Percentiles rank a stretch among this genome's conserved stretches.
phyloP scores from a whole-genome alignment of 2,797 vertebrate species.

The Bradypus variegatus region DNA sequence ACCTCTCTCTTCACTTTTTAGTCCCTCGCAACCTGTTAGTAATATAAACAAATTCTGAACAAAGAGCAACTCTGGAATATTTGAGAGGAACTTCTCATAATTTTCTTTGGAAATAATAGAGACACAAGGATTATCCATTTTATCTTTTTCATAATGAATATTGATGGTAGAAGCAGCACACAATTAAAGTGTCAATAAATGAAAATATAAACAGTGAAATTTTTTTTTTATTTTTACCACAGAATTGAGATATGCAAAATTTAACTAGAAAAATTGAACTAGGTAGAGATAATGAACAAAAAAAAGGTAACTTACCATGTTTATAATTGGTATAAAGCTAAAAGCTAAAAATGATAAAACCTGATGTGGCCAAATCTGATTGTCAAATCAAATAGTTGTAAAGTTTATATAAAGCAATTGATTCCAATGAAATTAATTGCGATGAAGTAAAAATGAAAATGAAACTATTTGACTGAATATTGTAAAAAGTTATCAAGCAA shows the following conservation, averaged over 20 bases:
- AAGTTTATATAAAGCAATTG: neutral
- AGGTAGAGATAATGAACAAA: neutral
- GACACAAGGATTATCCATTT: constrained; percentile 27
- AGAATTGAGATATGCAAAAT: neutral
- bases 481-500: neutral
- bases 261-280: neutral
- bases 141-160: constrained; percentile 48
- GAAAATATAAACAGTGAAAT: neutral
- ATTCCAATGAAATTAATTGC: neutral
- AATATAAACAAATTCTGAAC: neutral
- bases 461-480: neutral
- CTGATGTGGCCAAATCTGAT: neutral
- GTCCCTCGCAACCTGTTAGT: neutral
- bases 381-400: neutral
- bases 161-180: constrained; percentile 38
- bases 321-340: neutral
- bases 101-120: constrained; percentile 37
- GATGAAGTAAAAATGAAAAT: neutral
- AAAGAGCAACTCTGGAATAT: neutral
- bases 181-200: neutral
- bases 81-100: constrained; percentile 5
- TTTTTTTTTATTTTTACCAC: neutral
- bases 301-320: neutral
- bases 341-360: neutral
- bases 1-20: neutral